These are phyloP conservation scores for Isurus oxyrinchus DNA, from an alignment of 2,113 vertebrate genomes.

Conservation along the genomic window DNA sequence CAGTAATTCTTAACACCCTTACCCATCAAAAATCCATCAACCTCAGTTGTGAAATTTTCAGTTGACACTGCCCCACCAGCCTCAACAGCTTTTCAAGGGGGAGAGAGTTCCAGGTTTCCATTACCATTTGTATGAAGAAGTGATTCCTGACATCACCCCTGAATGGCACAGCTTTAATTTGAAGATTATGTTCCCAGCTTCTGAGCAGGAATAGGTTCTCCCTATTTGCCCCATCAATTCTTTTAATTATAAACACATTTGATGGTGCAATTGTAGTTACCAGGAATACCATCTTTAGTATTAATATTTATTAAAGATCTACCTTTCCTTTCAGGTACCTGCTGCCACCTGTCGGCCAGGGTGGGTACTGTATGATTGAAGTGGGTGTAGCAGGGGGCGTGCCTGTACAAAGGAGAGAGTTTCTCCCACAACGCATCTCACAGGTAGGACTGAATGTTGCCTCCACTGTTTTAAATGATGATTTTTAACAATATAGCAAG, in stretches of 20 bases:
- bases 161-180: not conserved
- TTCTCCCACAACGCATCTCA: constrained; percentile 47
- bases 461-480: not conserved
- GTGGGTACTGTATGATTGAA: constrained; percentile 67
- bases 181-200: not conserved
- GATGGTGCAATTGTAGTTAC: not conserved
- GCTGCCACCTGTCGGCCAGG: constrained; percentile 56
- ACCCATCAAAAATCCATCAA: not conserved
- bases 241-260: not conserved
- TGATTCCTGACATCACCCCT: not conserved
- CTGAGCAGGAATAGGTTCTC: not conserved
- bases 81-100: not conserved
- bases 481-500: not conserved
- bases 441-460: constrained; percentile 54
- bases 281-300: constrained; percentile 39
- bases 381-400: constrained; percentile 60
- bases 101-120: not conserved
- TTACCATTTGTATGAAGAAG: not conserved
- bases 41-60: not conserved
- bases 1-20: not conserved
- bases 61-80: not conserved
- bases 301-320: constrained; percentile 47
- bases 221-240: not conserved
- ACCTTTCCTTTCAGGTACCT: constrained; percentile 63
- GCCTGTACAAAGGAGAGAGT: constrained; percentile 54